Percentiles rank a stretch among this genome's conserved stretches.
Evolutionary conservation across 1,140 invertebrate species (phyloP).

Genomic region (Drosophila nigrodunni): DNA sequence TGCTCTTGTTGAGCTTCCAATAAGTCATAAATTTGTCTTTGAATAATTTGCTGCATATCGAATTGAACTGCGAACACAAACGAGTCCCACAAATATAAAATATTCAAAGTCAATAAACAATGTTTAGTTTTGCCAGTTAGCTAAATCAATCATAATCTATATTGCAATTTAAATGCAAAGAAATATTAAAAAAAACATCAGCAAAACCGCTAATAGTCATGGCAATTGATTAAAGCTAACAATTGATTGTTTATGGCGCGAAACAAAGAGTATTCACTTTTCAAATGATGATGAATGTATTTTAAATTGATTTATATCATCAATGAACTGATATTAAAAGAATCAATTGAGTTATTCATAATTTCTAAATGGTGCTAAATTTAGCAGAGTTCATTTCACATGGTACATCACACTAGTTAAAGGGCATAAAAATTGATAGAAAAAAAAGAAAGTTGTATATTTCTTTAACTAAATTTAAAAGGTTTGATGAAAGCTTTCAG

Average conservation of each 20-base stretch:
- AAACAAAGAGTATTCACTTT: neutral
- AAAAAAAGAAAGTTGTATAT: too few species aligned
- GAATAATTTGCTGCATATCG: constrained; percentile 56
- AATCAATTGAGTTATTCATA: neutral
- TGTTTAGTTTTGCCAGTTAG: constrained; percentile 49
- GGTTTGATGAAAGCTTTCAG: too few species aligned
- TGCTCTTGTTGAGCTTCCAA: constrained; percentile 50
- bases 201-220: constrained; percentile 4
- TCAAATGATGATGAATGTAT: neutral
- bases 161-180: constrained; percentile 19
- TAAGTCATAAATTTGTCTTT: constrained; percentile 72
- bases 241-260: constrained; percentile 17
- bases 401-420: too few species aligned
- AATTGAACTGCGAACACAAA: constrained; percentile 19
- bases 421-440: too few species aligned
- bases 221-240: constrained; percentile 24
- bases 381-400: too few species aligned
- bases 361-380: neutral
- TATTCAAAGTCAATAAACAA: constrained; percentile 54
- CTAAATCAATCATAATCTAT: constrained; percentile 77
- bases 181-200: constrained; percentile 12
- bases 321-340: neutral
- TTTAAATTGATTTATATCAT: constrained; percentile 1
- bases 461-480: too few species aligned
- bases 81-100: constrained; percentile 17